A percentile compares a stretch with the other conserved stretches of the same genome.
Evolutionary conservation across 1,140 invertebrate species (phyloP).

Genomic region (Drosophila jambulina): DNA sequence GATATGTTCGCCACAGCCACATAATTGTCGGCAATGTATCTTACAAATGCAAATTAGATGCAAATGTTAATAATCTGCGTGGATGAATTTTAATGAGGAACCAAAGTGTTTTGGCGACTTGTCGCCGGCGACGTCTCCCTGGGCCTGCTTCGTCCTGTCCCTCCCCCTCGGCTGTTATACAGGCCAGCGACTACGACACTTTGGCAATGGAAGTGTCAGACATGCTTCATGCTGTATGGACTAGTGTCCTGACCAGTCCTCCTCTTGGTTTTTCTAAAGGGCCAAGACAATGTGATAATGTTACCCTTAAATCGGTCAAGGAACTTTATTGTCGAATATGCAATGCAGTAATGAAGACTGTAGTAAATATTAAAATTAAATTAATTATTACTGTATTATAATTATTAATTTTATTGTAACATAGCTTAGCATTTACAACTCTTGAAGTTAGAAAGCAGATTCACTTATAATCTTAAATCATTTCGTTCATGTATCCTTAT

Average conservation of each 20-base stretch:
- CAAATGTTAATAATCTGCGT: conserved; percentile 83
- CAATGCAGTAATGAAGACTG: not conserved
- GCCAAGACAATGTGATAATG: conserved; percentile 32
- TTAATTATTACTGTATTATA: too few species aligned
- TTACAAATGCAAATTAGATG: conserved; percentile 82
- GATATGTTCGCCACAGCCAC: conserved; percentile 47
- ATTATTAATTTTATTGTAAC: too few species aligned
- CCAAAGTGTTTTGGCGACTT: conserved; percentile 81
- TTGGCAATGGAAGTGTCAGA: conserved; percentile 52
- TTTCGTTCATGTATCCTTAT: not conserved
- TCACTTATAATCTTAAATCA: not conserved
- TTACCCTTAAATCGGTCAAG: conserved; percentile 26
- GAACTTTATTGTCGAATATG: not conserved
- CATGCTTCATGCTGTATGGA: conserved; percentile 67
- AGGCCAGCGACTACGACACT: conserved; percentile 25
- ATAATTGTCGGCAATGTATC: conserved; percentile 83
- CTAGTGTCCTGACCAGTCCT: conserved; percentile 56
- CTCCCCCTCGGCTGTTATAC: conserved; percentile 1
- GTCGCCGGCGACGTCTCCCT: conserved; percentile 55
- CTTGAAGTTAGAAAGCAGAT: not conserved
- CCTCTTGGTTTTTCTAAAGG: conserved; percentile 19
- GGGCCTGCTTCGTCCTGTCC: not conserved
- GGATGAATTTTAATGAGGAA: conserved; percentile 81
- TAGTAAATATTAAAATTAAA: not conserved
- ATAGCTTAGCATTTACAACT: not conserved